Evolutionary conservation across 1,140 invertebrate species (phyloP), one percentile per base, ranked within the genome.

Genomic region (Penaeus vannamei): DNA sequence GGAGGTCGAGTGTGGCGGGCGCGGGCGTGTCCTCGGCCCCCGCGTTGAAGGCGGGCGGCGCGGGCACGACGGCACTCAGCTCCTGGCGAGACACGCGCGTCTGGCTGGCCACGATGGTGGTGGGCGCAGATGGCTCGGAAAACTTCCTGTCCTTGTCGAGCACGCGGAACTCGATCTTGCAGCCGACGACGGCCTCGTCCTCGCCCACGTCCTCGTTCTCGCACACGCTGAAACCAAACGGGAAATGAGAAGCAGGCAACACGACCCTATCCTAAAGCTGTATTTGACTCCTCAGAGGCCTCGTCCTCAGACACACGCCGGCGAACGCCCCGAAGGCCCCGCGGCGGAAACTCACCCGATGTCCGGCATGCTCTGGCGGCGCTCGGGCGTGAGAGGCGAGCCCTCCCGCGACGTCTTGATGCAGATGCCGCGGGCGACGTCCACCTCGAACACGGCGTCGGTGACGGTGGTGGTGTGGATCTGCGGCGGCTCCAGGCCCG

Each of bases 391-490:
- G 64, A 90, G 77, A 26, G 91, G 91, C 5, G 91, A 90, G 3
- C 89, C 91, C 79, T 91, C 91, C 42, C 87, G 82, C 46, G 91
- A 91, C 1, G 90, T 85, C 60, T 90, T 91, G 14, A 93, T 93
- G 14, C 94, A 95, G 22, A 97, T 95, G 92, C 97, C 97, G 72
- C 97, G 94, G 94, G 96, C 96, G 32, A 97, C 95, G 93, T 98
- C 97, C 72, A 98, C 95, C 86, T 96, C 94, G 93, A 97, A 98
- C 0, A 96, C 93, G 90, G 95, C 94, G 92, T 97, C 96, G 92
- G 97, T 97, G 93, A 98, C 97, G 20, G 96, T 95, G 32, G 96
- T 97, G 93, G 97, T 96, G 92, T 97, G 97, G 42, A 97, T 90
- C n/a, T 93, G 91, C 17, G 94, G 94, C 72, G 94, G 93, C 88